These are phyloP conservation scores for Acanthisitta chloris DNA, from an alignment of 2,113 vertebrate genomes.

Conservation along the genomic window DNA sequence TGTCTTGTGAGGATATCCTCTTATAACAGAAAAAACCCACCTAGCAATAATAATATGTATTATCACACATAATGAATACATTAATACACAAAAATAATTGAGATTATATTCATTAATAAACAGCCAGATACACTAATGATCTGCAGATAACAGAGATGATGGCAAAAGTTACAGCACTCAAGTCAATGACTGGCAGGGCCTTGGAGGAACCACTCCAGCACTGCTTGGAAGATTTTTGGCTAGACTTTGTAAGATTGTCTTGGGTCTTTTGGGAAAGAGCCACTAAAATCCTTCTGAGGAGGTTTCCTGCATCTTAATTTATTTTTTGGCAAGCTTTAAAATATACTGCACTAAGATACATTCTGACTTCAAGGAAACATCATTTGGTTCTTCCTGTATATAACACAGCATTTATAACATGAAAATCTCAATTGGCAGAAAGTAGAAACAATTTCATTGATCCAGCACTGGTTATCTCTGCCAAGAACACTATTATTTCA, in stretches of 20 bases:
- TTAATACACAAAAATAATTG: background rate
- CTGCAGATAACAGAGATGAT: background rate
- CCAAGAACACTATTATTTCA: background rate
- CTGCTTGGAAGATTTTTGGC: background rate
- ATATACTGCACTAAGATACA: background rate
- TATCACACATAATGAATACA: background rate
- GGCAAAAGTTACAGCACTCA: background rate
- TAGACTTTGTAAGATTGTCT: background rate
- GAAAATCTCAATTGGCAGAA: background rate
- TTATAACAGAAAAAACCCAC: background rate
- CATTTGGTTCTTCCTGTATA: background rate
- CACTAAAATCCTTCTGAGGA: background rate
- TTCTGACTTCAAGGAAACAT: background rate
- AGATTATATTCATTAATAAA: background rate
- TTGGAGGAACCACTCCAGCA: background rate
- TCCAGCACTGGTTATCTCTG: background rate
- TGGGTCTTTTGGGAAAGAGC: background rate
- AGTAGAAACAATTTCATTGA: background rate
- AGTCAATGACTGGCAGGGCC: background rate
- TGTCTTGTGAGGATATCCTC: background rate
- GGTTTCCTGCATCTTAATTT: background rate
- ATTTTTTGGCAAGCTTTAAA: background rate
- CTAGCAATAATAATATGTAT: background rate
- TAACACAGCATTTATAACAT: background rate
- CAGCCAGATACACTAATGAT: fast-evolving